phyloP scores from a whole-genome alignment of 64 coral and sea anemone genomes.

The Acropora yongei region DNA sequence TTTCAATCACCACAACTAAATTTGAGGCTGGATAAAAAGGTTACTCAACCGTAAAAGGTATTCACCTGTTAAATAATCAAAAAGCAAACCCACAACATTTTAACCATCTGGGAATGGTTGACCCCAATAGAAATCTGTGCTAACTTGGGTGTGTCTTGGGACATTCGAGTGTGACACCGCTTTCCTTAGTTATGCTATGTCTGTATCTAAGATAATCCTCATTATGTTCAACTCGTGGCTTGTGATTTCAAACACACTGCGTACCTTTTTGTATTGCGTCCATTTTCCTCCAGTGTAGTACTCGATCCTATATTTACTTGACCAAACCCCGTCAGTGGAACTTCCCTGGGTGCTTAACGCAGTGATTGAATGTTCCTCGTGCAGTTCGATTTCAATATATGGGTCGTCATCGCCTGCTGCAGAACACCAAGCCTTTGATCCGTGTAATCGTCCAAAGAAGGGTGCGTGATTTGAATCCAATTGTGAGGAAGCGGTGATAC shows the following conservation, averaged over 20 bases:
- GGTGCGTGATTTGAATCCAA: background rate
- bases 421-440: conserved; percentile 30
- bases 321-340: conserved; percentile 22
- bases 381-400: conserved; percentile 42
- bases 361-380: conserved; percentile 20
- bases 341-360: conserved; percentile 48
- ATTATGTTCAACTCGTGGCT: too few species aligned
- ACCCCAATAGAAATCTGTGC: too few species aligned
- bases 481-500: conserved; percentile 32
- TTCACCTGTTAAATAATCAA: background rate
- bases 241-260: background rate
- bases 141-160: too few species aligned
- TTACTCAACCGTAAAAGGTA: background rate
- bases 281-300: conserved; percentile 35
- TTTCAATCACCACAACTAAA: too few species aligned
- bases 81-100: background rate
- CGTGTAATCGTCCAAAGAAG: background rate
- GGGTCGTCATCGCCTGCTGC: background rate
- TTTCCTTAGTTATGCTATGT: too few species aligned
- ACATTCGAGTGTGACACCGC: too few species aligned
- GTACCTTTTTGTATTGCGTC: conserved; percentile 45
- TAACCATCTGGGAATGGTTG: background rate
- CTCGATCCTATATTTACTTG: conserved; percentile 31
- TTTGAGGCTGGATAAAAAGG: background rate
- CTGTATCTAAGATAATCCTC: too few species aligned